Evolutionary conservation across 2,797 vertebrate species (phyloP), one percentile per base, ranked within the genome.

Genomic region (Pyrrhura leucotis): DNA sequence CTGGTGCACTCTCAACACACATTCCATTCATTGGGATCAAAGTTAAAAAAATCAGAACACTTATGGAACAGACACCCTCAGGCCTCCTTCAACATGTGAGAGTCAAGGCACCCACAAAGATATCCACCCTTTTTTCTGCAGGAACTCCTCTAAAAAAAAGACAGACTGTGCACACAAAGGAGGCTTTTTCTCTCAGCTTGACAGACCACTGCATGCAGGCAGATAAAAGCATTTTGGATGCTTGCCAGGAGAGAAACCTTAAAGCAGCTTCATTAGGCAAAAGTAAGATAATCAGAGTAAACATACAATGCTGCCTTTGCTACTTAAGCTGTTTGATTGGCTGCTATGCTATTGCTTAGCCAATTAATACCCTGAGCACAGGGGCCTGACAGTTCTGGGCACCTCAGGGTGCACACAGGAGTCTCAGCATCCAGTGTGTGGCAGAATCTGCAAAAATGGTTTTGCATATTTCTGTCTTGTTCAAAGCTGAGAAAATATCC

Each of bases 261-360:
- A 97, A 96, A 96, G 96, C 89, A 89, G 93, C 91, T 95, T 97
- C 96, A 96, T 97, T 97, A 96, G 83, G 94, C 96, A 95, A 91
- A 93, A 97, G 93, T 88, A 97, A 96, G 95, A 97, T 97, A 97
- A 96, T 96, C 96, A 96, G 91, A 96, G 94, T 92, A 96, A 96
- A 96, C 95, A 97, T 61, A 96, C 94, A 96, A 92, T 93, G 83
- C 94, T 91, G 83, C 63, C 94, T 96, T 97, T 97, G 95, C 95
- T 93, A 96, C 83, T 95, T 96, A 94, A 95, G 85, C 91, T 88
- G 74, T 87, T 95, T 96, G 96, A 95, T 96, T 96, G 94, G 94
- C 89, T 95, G 74, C 85, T 96, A 61, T 58, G 74, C 83, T 86
- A 47, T 82, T 94, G 94, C 83, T 6, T 95, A 45, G 17, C 77